Conservation (phyloP, 2,888 invertebrate genomes). For the Oxyteleia sp. region DNA sequence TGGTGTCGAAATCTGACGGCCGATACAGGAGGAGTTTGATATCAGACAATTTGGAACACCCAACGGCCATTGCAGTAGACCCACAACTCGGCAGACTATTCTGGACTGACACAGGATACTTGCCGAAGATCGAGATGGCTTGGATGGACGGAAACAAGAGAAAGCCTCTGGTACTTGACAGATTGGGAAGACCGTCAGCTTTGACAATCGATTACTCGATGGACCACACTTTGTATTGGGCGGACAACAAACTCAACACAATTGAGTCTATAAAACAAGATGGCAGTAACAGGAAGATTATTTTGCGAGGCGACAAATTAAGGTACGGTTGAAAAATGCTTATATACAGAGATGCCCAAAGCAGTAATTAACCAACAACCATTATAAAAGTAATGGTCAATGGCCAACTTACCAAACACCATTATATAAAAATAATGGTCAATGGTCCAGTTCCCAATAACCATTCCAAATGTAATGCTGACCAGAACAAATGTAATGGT, state of each 20-base stretch:
- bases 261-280: slow-evolving; percentile 95
- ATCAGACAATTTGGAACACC: slow-evolving; percentile 93
- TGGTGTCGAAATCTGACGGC: slow-evolving; percentile 96
- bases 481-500: too few relatives aligned
- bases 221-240: slow-evolving; percentile 97
- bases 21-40: slow-evolving; percentile 95
- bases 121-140: slow-evolving; percentile 97
- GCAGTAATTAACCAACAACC: too few relatives aligned
- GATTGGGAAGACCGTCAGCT: slow-evolving; percentile 94
- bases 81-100: slow-evolving; percentile 95
- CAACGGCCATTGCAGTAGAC: slow-evolving; percentile 96
- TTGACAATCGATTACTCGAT: slow-evolving; percentile 96
- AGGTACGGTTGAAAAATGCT: slow-evolving; percentile 73
- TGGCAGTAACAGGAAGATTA: slow-evolving; percentile 92
- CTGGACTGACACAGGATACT: slow-evolving; percentile 97
- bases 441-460: too few relatives aligned
- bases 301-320: slow-evolving; percentile 91
- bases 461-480: too few relatives aligned
- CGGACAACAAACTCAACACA: slow-evolving; percentile 96
- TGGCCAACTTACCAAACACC: too few relatives aligned
- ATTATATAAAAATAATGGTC: too few relatives aligned
- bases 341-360: too few relatives aligned
- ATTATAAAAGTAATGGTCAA: too few relatives aligned
- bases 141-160: slow-evolving; percentile 99
- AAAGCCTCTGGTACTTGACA: slow-evolving; percentile 93